Percentiles rank a stretch among this genome's conserved stretches.
Evolutionary conservation across 2,113 vertebrate species (phyloP).

Genomic region (Pteropus alecto): DNA sequence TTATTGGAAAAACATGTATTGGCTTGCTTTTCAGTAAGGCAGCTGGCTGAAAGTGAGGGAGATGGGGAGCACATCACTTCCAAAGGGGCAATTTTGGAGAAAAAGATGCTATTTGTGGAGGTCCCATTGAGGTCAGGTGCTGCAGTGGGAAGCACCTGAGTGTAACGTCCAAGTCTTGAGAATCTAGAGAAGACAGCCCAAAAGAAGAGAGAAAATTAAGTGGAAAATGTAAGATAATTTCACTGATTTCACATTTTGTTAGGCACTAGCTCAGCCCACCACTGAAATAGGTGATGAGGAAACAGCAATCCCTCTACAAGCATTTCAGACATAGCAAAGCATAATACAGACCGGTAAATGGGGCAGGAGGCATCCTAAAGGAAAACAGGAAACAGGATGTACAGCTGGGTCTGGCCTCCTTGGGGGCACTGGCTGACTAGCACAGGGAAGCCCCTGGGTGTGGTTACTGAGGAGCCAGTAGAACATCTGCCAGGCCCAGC

Average conservation of each 20-base stretch:
- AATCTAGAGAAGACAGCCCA: background rate
- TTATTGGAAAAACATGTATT: background rate
- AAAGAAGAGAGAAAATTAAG: background rate
- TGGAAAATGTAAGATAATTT: background rate
- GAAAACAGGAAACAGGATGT: background rate
- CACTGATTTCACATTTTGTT: background rate
- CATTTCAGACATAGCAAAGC: background rate
- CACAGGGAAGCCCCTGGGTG: background rate
- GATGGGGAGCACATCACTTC: background rate
- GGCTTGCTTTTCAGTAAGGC: background rate
- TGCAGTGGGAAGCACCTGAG: background rate
- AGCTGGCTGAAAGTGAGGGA: fast-evolving
- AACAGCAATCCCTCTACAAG: background rate
- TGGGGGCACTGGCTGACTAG: background rate
- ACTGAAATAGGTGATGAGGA: background rate
- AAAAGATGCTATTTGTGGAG: background rate
- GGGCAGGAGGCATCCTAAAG: background rate
- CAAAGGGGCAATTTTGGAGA: background rate
- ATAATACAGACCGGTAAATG: background rate
- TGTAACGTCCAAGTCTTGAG: background rate
- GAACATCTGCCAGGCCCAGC: background rate
- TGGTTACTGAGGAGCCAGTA: background rate
- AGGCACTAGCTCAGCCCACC: background rate
- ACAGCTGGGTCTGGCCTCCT: background rate
- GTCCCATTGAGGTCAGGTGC: background rate